Evolutionary conservation across 2,888 invertebrate genomes (phyloP), one percentile per base, ranked within the genome.

Genomic region (Nemurella pictetii): DNA sequence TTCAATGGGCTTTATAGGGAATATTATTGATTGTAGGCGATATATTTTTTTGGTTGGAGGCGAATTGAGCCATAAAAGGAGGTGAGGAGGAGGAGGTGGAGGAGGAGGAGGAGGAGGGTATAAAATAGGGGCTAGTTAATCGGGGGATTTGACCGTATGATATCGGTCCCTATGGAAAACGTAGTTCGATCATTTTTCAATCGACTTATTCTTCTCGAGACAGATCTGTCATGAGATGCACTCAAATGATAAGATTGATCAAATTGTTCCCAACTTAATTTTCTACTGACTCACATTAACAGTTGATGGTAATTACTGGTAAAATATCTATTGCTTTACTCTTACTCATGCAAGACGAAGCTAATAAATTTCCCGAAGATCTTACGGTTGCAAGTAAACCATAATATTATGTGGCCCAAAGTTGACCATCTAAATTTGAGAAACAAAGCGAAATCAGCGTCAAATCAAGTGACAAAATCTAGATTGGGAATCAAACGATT

Each of bases 181-280:
- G 15, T 27, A 27, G 83, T 85, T 74, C 85, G 84, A 85, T 86
- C 86, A 86, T 86, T 86, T 86, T 86, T 86, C 86, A 86, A 86
- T 85, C 84, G 84, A 75, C 84, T 86, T 83, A 27, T 72, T 84
- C 82, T 74, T 32, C 30, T 36, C 12, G 20, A 73, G 81, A 25
- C 81, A 78, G 84, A 85, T 85, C 85, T 85, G 85, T 85, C 85
- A 84, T 82, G 28, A 80, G 55, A 55, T 55, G 55, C 55, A 55
- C 55, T 3, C 5, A 55, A 55, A 55, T 55, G 55, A 55, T 55
- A 55, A 75, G 26, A 75, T 75, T 75, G 28, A 26, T 75, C 1
- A 75, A 75, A 75, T 75, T 75, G 74, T 36, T 9, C 36, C n/a
- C n/a, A 12, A 35, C 35, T 35, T 35, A 35, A 35, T 35, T 35